Base-by-base conservation (phyloP, 2,113 vertebrate species). In the Motacilla tschutschensis region DNA sequence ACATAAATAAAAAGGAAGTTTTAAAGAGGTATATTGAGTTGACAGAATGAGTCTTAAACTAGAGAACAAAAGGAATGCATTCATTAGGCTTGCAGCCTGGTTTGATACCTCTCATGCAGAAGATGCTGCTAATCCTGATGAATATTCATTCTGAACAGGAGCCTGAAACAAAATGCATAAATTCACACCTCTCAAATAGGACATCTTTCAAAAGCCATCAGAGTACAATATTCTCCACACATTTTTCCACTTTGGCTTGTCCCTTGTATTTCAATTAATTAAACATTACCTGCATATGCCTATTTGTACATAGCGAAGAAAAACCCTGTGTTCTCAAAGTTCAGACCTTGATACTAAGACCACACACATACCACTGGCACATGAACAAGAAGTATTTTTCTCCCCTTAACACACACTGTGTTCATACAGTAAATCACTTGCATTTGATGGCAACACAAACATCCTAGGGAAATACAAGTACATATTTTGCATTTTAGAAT, bases 131-230 rank as follows among this genome's bases (percentile, higher is more conserved):
- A 93, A 91, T 92, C 83, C 59, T 21, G 6, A 89, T 74, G 78
- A 94, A 90, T 85, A 88, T 75, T 85, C 87, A 86, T 64, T 88
- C 46, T 59, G 59, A 93, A 58, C 66, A 85, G 67, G 12, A 93
- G 46, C 14, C 36, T 36, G 26, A 75, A 89, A 91, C 4, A 14
- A 50, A 73, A 50, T 70, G 73, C 76, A 95, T 87, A 91, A 95
- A 95, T 95, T 94, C 84, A 91, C 88, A 85, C 79, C 74, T 85
- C 50, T 58, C 62, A 87, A 88, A 89, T 16, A 89, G 38, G 50
- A 83, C 44, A 77, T 64, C 57, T 86, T 91, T 70, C 58, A 55
- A 48, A 64, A 91, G n/a, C 18, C 41, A 86, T 66, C 76, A 87
- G 71, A 92, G 72, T 38, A 64, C 47, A 72, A 48, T 28, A 46